phyloP scores from a whole-genome alignment of 2,888 invertebrate genomes.

The Hydrotaea diabolus region DNA sequence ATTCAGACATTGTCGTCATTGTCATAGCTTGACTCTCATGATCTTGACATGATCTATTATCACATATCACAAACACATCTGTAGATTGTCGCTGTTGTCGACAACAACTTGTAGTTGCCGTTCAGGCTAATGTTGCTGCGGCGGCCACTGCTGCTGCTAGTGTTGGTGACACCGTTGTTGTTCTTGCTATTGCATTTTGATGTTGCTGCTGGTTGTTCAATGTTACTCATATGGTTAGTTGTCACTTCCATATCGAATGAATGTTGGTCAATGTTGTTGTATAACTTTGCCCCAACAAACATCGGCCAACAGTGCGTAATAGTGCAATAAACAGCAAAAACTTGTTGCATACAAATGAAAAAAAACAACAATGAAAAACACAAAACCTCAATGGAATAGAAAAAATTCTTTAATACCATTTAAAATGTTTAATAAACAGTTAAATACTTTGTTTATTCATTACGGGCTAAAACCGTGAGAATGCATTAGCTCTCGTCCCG shows the following conservation, averaged over 20 bases:
- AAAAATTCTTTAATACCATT: conserved; percentile 47
- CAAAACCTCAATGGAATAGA: conserved; percentile 53
- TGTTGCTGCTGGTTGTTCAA: conserved; percentile 30
- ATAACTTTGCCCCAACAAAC: conserved; percentile 35
- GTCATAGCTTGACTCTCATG: conserved; percentile 43
- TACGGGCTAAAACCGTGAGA: conserved; percentile 37
- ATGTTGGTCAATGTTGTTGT: conserved; percentile 66
- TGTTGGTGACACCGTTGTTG: background rate
- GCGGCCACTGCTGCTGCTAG: no score
- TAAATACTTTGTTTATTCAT: conserved; percentile 54
- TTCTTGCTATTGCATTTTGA: conserved; percentile 29
- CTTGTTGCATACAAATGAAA: background rate
- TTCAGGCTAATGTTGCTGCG: no score
- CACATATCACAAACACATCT: conserved; percentile 30
- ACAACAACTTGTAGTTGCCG: conserved; percentile 21
- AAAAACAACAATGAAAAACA: no score
- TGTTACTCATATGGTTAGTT: conserved; percentile 64
- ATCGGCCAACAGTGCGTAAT: background rate
- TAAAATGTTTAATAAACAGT: conserved; percentile 59
- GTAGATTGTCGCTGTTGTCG: background rate
- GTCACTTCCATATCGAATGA: conserved; percentile 62
- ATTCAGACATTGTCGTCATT: conserved; percentile 38
- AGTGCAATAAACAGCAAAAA: conserved; percentile 41
- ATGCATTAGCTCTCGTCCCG: background rate
- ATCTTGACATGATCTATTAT: conserved; percentile 61